Percentiles rank a stretch among this genome's conserved stretches.
These are phyloP conservation scores for Apis laboriosa DNA, from an alignment of 1,140 invertebrate species.

Conservation along the genomic window DNA sequence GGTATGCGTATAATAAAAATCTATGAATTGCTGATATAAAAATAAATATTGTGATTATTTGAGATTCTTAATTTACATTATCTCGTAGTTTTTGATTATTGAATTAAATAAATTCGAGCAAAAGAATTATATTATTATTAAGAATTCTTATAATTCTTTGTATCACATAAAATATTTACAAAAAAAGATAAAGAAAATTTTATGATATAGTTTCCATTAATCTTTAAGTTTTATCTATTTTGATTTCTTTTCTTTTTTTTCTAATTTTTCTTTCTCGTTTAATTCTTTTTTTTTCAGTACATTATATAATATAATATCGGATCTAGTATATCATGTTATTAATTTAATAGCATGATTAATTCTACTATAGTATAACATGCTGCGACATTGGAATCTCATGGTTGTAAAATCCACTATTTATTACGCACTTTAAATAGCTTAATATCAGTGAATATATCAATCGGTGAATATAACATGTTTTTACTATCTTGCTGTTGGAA, in stretches of 20 bases:
- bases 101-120: too few species aligned
- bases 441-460: not conserved
- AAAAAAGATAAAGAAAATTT: too few species aligned
- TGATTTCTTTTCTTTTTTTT: too few species aligned
- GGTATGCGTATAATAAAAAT: conserved; percentile 11
- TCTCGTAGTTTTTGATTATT: not conserved
- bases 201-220: not conserved
- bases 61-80: not conserved
- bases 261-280: too few species aligned
- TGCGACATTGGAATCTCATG: not conserved
- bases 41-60: not conserved
- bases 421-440: not conserved
- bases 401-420: not conserved
- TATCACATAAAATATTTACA: too few species aligned
- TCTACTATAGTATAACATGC: not conserved
- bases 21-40: not conserved
- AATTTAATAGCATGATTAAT: not conserved
- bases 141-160: too few species aligned
- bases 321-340: not conserved
- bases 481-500: not conserved
- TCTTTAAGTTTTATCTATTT: not conserved
- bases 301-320: not conserved
- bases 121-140: not conserved
- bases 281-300: too few species aligned
- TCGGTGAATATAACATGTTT: not conserved